These are phyloP conservation scores for Dynastes tityus DNA, from an alignment of 2,888 invertebrate genomes.

Conservation along the genomic window DNA sequence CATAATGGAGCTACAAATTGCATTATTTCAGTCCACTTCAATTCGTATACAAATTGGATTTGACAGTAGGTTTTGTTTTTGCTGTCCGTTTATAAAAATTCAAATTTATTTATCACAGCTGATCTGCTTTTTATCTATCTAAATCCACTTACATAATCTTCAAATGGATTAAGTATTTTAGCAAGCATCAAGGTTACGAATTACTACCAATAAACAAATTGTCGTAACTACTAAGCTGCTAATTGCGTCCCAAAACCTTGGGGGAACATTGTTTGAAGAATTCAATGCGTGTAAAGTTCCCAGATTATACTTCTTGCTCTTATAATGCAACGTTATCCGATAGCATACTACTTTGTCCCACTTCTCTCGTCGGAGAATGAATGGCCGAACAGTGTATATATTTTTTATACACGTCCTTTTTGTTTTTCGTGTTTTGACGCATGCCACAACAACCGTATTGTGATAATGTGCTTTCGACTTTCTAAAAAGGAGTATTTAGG, in stretches of 20 bases:
- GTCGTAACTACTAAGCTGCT: conserved; percentile 31
- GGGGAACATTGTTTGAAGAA: conserved; percentile 32
- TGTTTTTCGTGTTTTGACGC: neutral
- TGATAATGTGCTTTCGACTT: conserved; percentile 11
- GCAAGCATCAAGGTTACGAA: conserved; percentile 13
- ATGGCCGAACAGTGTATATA: neutral
- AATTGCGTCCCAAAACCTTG: conserved; percentile 44
- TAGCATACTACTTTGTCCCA: conserved; percentile 14
- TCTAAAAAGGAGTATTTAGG: conserved; percentile 13
- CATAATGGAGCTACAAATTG: too few relatives aligned
- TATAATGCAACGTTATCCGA: conserved; percentile 21
- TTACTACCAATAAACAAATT: conserved; percentile 31
- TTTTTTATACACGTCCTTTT: neutral
- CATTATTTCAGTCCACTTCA: too few relatives aligned
- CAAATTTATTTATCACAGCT: too few relatives aligned
- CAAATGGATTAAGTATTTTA: conserved; percentile 3
- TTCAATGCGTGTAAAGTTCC: conserved; percentile 43
- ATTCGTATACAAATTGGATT: too few relatives aligned
- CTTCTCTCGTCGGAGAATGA: conserved; percentile 5
- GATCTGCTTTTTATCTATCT: neutral
- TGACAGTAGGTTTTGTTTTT: too few relatives aligned
- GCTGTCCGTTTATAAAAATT: too few relatives aligned
- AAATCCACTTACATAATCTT: neutral
- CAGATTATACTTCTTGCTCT: conserved; percentile 36
- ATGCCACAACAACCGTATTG: conserved; percentile 11